phyloP scores from a whole-genome alignment of 1,140 invertebrate genomes.

The Danaus plexippus region DNA sequence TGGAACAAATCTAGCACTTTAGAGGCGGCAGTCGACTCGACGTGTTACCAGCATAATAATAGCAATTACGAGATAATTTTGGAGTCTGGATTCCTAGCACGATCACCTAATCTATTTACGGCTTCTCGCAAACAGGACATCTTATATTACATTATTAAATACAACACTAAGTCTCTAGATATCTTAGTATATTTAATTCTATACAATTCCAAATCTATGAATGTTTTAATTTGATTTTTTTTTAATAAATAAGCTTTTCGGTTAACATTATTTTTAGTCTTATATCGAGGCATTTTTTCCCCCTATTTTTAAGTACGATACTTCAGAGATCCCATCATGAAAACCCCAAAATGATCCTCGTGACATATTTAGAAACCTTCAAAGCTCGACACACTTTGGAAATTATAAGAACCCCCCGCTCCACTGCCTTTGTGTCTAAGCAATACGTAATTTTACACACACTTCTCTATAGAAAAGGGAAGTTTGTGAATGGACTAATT shows the following conservation, averaged over 20 bases:
- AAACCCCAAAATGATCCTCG: no score
- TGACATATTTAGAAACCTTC: constrained; percentile 10
- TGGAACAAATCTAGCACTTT: constrained; percentile 20
- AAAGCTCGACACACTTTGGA: constrained; percentile 20
- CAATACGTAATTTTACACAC: constrained; percentile 29
- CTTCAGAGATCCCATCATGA: no score
- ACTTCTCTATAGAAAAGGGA: constrained; percentile 26
- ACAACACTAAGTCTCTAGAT: no score
- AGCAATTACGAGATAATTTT: constrained; percentile 21
- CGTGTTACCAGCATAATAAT: constrained; percentile 26
- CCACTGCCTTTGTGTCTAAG: constrained; percentile 25
- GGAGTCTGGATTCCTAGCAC: constrained; percentile 19
- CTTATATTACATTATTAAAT: no score
- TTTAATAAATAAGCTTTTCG: no score
- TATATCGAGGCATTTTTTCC: no score
- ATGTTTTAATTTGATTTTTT: no score
- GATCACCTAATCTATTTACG: constrained; percentile 17
- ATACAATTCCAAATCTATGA: no score
- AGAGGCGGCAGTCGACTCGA: constrained; percentile 17
- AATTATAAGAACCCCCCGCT: constrained; percentile 21
- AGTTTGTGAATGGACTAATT: constrained; percentile 42
- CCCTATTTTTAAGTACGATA: no score
- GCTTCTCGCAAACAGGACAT: no score
- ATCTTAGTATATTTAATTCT: no score
- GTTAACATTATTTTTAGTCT: no score